Conservation (phyloP, 1,140 invertebrate species). For the Eurosta solidaginis region DNA sequence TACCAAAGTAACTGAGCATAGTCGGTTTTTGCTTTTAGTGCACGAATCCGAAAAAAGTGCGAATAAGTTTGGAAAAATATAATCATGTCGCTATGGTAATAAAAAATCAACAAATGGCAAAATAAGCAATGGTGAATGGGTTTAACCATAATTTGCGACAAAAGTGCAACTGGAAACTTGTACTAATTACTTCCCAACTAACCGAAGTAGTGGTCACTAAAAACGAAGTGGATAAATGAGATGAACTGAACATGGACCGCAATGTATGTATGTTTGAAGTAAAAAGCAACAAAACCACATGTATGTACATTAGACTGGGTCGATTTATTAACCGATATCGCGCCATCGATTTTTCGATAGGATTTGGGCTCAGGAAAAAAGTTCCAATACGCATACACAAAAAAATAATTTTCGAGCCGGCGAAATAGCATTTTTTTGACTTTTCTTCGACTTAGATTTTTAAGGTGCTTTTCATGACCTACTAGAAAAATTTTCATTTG, state of each 20-base stretch:
- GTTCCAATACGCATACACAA: no score
- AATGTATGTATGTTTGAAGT: no score
- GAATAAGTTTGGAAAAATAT: neutral
- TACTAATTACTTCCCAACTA: constrained; percentile 24
- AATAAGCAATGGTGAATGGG: constrained; percentile 11
- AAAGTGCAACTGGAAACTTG: constrained; percentile 8
- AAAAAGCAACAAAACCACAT: no score
- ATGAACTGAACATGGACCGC: neutral
- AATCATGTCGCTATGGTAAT: neutral
- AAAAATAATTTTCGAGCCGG: no score
- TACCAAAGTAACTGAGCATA: neutral
- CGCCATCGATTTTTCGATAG: no score
- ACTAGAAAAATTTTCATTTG: no score
- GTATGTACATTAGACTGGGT: no score
- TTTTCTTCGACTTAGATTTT: no score
- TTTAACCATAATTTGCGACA: constrained; percentile 21
- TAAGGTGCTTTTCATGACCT: no score
- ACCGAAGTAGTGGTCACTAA: neutral
- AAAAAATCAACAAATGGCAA: neutral
- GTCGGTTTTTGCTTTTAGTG: neutral
- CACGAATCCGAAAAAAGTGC: neutral
- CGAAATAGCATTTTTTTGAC: no score
- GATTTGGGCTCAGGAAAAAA: no score
- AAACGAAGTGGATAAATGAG: neutral
- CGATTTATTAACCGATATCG: no score